Evolutionary conservation across 2,888 invertebrate genomes (phyloP).

Genomic region (Elmis aenea): DNA sequence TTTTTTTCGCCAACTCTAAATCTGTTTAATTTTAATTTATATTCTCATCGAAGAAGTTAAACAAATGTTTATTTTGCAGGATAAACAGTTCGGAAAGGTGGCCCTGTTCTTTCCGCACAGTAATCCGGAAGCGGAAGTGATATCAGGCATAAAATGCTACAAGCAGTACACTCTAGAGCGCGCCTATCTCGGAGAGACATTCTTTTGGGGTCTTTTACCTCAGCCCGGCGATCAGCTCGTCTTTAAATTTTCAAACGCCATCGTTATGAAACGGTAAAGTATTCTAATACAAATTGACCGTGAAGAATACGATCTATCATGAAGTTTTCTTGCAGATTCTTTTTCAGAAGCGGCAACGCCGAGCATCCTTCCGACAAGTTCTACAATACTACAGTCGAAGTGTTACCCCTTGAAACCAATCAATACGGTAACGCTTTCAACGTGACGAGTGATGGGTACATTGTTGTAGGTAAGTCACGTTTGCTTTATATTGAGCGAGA

Average conservation of each 20-base stretch:
- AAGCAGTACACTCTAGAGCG: slow-evolving; percentile 70
- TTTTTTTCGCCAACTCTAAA: too few species aligned
- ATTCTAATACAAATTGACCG: neutral
- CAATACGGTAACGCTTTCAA: slow-evolving; percentile 52
- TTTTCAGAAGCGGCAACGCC: slow-evolving; percentile 82
- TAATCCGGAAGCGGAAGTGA: slow-evolving; percentile 68
- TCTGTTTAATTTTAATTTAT: too few species aligned
- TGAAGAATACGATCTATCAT: neutral
- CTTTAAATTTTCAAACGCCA: slow-evolving; percentile 73
- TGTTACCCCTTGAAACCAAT: slow-evolving; percentile 53
- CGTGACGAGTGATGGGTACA: slow-evolving; percentile 62
- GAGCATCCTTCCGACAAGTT: slow-evolving; percentile 87
- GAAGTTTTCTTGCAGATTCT: slow-evolving; percentile 55
- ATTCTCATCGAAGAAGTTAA: too few species aligned
- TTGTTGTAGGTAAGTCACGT: slow-evolving; percentile 57
- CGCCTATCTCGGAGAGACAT: slow-evolving; percentile 82
- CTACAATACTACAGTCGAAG: slow-evolving; percentile 80
- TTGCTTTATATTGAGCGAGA: too few species aligned
- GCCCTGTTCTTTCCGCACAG: slow-evolving; percentile 72
- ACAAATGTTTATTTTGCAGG: slow-evolving; percentile 49
- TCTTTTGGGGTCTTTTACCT: slow-evolving; percentile 88
- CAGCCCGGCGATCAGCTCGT: slow-evolving; percentile 74
- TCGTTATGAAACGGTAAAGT: slow-evolving; percentile 61
- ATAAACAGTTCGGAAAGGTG: slow-evolving; percentile 82
- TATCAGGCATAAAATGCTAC: slow-evolving; percentile 73